phyloP scores from a whole-genome alignment of 2,888 invertebrate species.

The Aspidiotus destructor region DNA sequence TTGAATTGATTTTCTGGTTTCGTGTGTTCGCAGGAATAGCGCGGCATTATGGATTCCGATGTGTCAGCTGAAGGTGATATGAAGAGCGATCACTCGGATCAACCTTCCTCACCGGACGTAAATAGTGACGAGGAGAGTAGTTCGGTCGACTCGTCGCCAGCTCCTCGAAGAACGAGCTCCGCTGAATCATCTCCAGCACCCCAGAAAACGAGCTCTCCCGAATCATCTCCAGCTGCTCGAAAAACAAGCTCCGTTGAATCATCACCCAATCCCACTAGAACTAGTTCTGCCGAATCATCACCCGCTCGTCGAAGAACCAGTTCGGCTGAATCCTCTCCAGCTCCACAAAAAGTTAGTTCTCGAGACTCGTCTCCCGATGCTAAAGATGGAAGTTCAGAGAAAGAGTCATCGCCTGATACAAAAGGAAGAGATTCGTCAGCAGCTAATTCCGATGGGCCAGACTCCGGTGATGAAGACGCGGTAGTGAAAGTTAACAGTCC shows the following conservation, averaged over 20 bases:
- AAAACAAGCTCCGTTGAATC: not conserved
- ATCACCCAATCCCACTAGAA: not conserved
- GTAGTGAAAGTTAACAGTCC: no score
- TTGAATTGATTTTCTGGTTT: no score
- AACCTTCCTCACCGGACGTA: slow-evolving; percentile 14
- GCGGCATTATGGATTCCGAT: slow-evolving; percentile 17
- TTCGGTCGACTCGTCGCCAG: not conserved
- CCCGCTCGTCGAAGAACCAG: not conserved
- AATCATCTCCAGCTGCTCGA: not conserved
- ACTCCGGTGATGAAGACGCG: not conserved
- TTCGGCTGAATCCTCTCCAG: not conserved
- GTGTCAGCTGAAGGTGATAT: slow-evolving; percentile 19
- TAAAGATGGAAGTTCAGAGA: slow-evolving; percentile 17
- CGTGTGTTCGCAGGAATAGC: no score
- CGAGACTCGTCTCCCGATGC: not conserved
- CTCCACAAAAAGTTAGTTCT: not conserved
- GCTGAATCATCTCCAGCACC: not conserved
- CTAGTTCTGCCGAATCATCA: not conserved
- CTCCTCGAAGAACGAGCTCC: not conserved
- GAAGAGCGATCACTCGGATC: slow-evolving; percentile 15
- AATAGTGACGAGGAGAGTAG: slow-evolving; percentile 12
- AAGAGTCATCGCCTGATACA: slow-evolving; percentile 18
- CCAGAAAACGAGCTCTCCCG: not conserved
- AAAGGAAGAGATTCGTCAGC: not conserved
- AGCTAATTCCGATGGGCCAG: no score